A percentile compares a stretch with the other conserved stretches of the same genome.
Conservation (phyloP, 2,888 invertebrate genomes). For the Muscina levida region DNA sequence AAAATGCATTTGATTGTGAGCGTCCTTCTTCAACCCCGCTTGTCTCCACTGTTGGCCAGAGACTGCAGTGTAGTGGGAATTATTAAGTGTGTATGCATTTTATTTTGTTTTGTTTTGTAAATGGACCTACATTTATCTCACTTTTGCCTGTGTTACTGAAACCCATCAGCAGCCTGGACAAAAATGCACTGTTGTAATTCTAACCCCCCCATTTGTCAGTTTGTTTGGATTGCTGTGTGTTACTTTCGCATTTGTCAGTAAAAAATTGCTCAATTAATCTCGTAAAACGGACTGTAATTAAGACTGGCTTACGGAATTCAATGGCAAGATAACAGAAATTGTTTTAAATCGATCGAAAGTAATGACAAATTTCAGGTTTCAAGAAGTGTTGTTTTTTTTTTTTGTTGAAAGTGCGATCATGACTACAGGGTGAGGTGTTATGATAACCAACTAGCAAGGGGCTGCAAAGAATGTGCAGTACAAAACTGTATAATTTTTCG, state of each 20-base stretch:
- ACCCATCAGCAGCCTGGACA: background rate
- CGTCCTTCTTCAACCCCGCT: background rate
- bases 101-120: background rate
- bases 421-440: no score
- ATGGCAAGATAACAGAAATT: background rate
- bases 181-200: no score
- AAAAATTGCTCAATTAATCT: slow-evolving; percentile 64
- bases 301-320: background rate
- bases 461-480: no score
- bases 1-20: background rate
- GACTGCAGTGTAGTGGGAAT: background rate
- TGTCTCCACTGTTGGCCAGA: background rate
- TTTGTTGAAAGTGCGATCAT: no score
- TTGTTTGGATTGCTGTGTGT: background rate
- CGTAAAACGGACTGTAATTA: slow-evolving; percentile 58
- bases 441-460: no score
- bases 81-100: background rate
- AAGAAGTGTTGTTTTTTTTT: no score
- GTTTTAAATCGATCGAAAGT: background rate
- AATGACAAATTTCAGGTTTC: background rate
- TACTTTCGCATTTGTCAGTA: slow-evolving; percentile 34
- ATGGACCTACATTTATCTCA: slow-evolving; percentile 33
- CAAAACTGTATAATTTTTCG: no score
- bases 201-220: background rate
- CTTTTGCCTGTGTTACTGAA: slow-evolving; percentile 17